A percentile compares a stretch with the other conserved stretches of the same genome.
phyloP scores from a whole-genome alignment of 2,113 vertebrate species.

The Pachyramphus minor region DNA sequence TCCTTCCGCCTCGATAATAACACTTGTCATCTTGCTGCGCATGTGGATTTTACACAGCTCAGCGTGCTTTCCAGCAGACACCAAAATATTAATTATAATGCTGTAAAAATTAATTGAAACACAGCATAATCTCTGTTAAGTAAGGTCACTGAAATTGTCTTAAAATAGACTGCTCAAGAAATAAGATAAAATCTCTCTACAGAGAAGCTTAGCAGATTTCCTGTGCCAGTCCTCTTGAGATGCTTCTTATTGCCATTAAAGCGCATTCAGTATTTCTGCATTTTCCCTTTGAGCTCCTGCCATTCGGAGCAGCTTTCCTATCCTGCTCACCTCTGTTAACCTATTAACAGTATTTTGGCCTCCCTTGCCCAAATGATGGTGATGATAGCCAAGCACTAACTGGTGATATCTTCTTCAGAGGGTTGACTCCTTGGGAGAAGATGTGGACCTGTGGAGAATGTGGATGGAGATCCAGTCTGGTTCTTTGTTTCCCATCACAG shows the following conservation, averaged over 20 bases:
- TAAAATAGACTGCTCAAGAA: constrained; percentile 45
- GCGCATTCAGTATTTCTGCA: background rate
- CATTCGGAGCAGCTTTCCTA: background rate
- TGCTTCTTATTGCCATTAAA: constrained; percentile 25
- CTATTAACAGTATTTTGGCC: background rate
- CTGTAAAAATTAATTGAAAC: constrained; percentile 66
- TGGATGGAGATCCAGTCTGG: background rate
- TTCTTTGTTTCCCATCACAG: background rate
- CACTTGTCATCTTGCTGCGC: background rate
- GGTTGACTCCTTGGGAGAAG: background rate
- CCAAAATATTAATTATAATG: constrained; percentile 65
- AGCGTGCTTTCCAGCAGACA: constrained; percentile 49
- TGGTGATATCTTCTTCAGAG: background rate
- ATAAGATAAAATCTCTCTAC: constrained; percentile 24
- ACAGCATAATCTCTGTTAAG: constrained; percentile 46
- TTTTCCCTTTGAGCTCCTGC: constrained; percentile 10
- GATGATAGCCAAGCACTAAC: background rate
- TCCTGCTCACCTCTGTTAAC: background rate
- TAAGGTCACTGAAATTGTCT: constrained; percentile 54
- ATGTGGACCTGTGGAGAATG: accelerated
- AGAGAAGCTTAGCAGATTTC: constrained; percentile 49
- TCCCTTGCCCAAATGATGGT: background rate
- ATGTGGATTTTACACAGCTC: constrained; percentile 34
- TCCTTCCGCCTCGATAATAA: background rate
- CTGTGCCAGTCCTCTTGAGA: constrained; percentile 36